Percentiles rank a stretch among this genome's conserved stretches.
Conservation (phyloP, 2,797 vertebrate genomes). For the Enteromius anoplus region DNA sequence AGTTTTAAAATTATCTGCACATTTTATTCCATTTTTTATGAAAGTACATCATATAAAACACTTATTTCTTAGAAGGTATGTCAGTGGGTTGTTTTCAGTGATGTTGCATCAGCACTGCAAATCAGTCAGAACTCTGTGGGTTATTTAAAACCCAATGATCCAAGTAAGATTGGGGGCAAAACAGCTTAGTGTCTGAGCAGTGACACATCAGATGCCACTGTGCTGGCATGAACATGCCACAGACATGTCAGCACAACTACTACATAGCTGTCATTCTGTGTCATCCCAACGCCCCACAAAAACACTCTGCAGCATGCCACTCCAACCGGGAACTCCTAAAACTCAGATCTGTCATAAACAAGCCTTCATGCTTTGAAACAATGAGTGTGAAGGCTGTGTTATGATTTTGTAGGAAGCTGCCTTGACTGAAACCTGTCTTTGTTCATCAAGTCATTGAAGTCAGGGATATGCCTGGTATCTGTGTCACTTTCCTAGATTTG, state of each 20-base stretch:
- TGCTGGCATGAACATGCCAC: constrained; percentile 48
- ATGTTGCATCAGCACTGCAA: constrained; percentile 34
- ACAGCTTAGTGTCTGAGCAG: constrained; percentile 39
- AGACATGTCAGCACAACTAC: constrained; percentile 52
- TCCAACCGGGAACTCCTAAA: neutral
- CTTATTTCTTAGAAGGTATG: neutral
- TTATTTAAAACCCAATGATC: constrained; percentile 58
- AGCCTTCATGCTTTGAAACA: constrained; percentile 10
- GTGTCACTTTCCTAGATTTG: constrained; percentile 51
- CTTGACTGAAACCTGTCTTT: constrained; percentile 37
- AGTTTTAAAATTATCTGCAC: neutral
- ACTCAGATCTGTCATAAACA: neutral
- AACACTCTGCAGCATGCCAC: constrained; percentile 40
- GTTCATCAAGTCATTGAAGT: constrained; percentile 23
- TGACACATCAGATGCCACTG: constrained; percentile 46
- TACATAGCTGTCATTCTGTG: constrained; percentile 42
- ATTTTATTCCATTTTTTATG: neutral
- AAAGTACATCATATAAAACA: neutral
- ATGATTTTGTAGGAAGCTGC: neutral
- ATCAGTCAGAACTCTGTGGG: constrained; percentile 22
- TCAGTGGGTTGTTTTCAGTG: neutral
- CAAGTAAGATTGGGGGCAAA: constrained; percentile 51
- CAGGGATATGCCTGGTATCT: constrained; percentile 26
- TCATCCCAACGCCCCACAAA: constrained; percentile 34
- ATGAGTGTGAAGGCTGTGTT: neutral